Conservation (phyloP, 1,140 invertebrate species). For the Platorchestia sp. region DNA sequence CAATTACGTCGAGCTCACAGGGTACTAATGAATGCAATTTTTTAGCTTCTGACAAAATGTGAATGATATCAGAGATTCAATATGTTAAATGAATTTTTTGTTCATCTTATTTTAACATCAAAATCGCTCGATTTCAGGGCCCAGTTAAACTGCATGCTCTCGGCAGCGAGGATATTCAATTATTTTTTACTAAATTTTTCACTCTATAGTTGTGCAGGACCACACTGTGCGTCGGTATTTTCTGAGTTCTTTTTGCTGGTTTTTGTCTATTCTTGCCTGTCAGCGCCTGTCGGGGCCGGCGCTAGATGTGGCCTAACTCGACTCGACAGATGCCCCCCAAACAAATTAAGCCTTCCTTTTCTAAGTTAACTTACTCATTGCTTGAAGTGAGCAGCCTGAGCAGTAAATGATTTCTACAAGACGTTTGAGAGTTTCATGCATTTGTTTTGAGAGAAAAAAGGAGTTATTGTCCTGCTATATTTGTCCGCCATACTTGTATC, state of each 20-base stretch:
- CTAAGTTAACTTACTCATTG: background rate
- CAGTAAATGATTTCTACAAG: background rate
- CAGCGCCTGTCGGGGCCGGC: background rate
- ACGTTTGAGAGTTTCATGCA: background rate
- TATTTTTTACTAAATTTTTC: background rate
- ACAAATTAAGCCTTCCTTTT: background rate
- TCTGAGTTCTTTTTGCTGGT: background rate
- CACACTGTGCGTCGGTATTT: background rate
- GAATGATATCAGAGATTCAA: background rate
- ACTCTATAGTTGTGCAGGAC: background rate
- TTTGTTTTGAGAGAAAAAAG: background rate
- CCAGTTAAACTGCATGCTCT: background rate
- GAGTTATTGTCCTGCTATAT: background rate
- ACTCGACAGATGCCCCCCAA: background rate
- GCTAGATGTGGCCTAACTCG: background rate
- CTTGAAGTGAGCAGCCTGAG: background rate
- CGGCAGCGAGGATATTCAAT: background rate
- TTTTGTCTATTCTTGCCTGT: background rate
- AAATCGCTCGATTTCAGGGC: background rate
- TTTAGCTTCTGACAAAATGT: background rate
- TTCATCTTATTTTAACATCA: background rate
- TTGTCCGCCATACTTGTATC: background rate
- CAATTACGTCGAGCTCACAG: background rate
- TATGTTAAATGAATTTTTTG: background rate
- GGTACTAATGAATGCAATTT: background rate